Evolutionary conservation across 2,113 vertebrate species (phyloP).

Genomic region (Colaptes auratus): DNA sequence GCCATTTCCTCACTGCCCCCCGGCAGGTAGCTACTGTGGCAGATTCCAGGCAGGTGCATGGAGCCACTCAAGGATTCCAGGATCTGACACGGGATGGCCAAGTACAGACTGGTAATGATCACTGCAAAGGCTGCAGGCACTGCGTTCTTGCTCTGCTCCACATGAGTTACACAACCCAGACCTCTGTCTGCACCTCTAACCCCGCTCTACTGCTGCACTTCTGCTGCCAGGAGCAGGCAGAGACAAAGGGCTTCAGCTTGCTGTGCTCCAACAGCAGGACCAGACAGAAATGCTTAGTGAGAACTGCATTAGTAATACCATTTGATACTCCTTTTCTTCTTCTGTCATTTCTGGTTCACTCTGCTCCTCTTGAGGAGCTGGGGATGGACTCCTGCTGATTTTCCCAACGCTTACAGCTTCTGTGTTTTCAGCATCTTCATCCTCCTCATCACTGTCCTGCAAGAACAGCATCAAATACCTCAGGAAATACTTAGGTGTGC

Average conservation of each 20-base stretch:
- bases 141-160: neutral
- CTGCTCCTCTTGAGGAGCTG: slow-evolving; percentile 88
- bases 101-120: neutral
- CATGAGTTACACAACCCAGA: neutral
- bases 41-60: neutral
- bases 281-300: neutral
- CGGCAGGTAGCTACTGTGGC: neutral
- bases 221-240: neutral
- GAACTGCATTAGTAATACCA: slow-evolving; percentile 79
- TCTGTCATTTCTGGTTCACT: slow-evolving; percentile 98
- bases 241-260: neutral
- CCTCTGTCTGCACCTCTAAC: neutral
- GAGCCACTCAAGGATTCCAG: neutral
- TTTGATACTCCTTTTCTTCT: slow-evolving; percentile 95
- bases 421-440: slow-evolving; percentile 82
- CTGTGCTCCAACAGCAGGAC: neutral
- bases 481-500: neutral
- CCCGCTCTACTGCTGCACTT: neutral
- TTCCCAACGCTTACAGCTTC: slow-evolving; percentile 81
- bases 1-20: neutral
- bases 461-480: neutral
- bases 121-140: neutral
- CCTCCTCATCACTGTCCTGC: slow-evolving; percentile 94
- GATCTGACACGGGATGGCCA: neutral
- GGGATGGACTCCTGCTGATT: slow-evolving; percentile 86